Evolutionary conservation across 2,888 invertebrate genomes (phyloP), one percentile per base, ranked within the genome.

Genomic region (Euphydryas editha): DNA sequence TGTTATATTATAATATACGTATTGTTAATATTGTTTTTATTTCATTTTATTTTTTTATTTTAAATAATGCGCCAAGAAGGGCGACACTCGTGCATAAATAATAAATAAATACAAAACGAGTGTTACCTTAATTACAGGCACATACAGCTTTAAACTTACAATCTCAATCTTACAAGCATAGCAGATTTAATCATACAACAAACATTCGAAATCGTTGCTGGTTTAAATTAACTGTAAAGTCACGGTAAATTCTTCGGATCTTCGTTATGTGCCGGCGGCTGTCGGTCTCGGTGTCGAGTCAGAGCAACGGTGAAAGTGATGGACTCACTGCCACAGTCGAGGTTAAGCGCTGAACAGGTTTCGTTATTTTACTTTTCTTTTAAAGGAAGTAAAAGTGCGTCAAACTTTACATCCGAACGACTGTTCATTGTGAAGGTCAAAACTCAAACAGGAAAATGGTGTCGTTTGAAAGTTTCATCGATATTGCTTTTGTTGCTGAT

Each of bases 301-400:
- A 69, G 69, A 75, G 68, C 75, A 36, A 73, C 72, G 84, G 90
- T 78, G 90, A 90, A 90, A 90, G 90, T 90, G 80, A 73, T 78
- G 80, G 80, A 79, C 75, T 80, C 80, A 80, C 80, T 78, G 76
- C 80, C 78, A 74, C 75, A 75, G 82, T 80, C 71, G 87, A 82
- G 89, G 88, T 88, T 87, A 88, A 83, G 78, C 81, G 80, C 77
- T 79, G 67, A 88, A 84, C 89, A 82, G 82, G 91, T 88, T 83
- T 80, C 81, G 77, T 84, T 85, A 83, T 84, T 81, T 77, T 75
- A 78, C 76, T 77, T 85, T 84, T 82, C 79, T 80, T 84, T 75
- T 72, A 78, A 76, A 83, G 83, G 83, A 85, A 87, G 88, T 89
- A 88, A 88, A 87, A 89, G 88, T 84, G 60, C 59, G 21, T 54